A percentile compares a stretch with the other conserved stretches of the same genome.
Evolutionary conservation across 2,113 vertebrate genomes (phyloP).

Genomic region (Hemiprocne comata): DNA sequence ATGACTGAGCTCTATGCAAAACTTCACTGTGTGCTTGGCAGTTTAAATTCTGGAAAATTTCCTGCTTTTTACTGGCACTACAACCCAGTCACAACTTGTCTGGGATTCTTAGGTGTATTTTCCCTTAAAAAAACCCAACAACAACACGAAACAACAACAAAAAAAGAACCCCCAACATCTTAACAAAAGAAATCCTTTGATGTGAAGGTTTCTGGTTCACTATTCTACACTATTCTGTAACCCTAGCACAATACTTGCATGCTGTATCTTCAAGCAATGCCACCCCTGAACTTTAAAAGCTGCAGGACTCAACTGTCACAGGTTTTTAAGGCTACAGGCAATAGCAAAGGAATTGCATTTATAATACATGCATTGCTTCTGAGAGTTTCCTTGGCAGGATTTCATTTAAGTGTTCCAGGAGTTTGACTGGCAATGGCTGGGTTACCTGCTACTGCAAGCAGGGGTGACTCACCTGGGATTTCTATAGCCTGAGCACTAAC

Average conservation of each 20-base stretch:
- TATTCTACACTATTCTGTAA: background rate
- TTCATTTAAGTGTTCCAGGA: background rate
- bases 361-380: background rate
- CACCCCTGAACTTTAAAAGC: background rate
- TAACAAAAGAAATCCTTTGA: background rate
- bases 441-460: conserved; percentile 41
- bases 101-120: background rate
- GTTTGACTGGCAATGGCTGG: conserved; percentile 6
- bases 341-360: background rate
- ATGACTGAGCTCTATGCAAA: background rate
- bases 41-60: background rate
- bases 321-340: background rate
- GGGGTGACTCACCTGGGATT: conserved; percentile 48
- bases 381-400: background rate
- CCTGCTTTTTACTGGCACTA: background rate
- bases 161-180: no score
- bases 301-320: background rate
- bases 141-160: background rate
- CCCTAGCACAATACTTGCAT: background rate
- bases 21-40: background rate
- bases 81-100: background rate
- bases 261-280: background rate
- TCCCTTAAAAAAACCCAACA: background rate
- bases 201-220: background rate
- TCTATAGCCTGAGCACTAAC: conserved; percentile 42